Conservation (phyloP, 2,797 vertebrate species). For the Fistularia tabacaria region DNA sequence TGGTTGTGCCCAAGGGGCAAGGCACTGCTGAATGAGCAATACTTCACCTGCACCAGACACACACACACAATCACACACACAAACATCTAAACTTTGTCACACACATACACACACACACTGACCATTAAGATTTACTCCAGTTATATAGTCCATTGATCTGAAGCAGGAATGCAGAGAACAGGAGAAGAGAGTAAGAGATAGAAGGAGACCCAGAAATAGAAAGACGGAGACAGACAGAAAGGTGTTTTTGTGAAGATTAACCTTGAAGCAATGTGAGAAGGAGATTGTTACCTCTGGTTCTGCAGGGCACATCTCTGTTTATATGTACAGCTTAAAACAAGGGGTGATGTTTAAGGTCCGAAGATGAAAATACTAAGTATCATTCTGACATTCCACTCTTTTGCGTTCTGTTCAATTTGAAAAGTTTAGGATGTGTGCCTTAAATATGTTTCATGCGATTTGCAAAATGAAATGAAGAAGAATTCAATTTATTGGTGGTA, state of each 20-base stretch:
- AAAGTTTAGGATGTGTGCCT: no score
- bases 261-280: slow-evolving; percentile 34
- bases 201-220: slow-evolving; percentile 28
- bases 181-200: slow-evolving; percentile 10
- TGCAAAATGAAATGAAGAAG: no score
- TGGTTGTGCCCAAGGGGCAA: slow-evolving; percentile 61
- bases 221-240: slow-evolving; percentile 30
- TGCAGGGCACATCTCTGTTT: slow-evolving; percentile 8
- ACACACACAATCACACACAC: slow-evolving; percentile 14
- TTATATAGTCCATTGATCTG: slow-evolving; percentile 63
- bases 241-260: slow-evolving; percentile 42
- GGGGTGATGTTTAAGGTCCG: slow-evolving; percentile 13
- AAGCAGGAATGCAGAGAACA: slow-evolving; percentile 35
- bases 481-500: no score
- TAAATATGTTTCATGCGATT: no score
- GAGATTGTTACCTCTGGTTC: slow-evolving; percentile 33
- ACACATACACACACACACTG: slow-evolving; percentile 46
- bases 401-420: no score
- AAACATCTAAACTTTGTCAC: slow-evolving; percentile 6
- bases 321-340: slow-evolving; percentile 17
- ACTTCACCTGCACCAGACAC: slow-evolving; percentile 53
- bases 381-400: no score
- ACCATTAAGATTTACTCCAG: slow-evolving; percentile 64
- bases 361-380: neutral
- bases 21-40: slow-evolving; percentile 73